Evolutionary conservation across 2,113 vertebrate genomes (phyloP).

Genomic region (Heterotilapia buettikoferi): DNA sequence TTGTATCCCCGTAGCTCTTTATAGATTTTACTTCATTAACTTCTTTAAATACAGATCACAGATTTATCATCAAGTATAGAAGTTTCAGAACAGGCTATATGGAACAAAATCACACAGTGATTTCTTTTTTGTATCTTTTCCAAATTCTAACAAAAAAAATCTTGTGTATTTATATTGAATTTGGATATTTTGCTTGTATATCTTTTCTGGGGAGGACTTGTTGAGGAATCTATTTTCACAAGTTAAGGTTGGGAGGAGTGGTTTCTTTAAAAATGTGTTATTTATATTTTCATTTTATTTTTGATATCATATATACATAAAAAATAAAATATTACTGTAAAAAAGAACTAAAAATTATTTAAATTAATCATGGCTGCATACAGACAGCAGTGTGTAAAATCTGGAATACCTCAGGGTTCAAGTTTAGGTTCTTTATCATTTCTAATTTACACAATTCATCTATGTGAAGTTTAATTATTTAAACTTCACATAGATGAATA

Average conservation of each 20-base stretch:
- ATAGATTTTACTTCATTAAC: neutral
- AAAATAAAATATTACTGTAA: neutral
- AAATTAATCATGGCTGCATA: neutral
- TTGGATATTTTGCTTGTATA: neutral
- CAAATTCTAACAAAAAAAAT: neutral
- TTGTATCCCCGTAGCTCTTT: neutral
- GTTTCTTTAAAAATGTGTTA: neutral
- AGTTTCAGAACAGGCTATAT: fast-evolving
- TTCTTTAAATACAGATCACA: neutral
- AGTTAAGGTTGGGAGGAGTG: neutral
- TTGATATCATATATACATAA: neutral
- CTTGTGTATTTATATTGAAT: neutral
- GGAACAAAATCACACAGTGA: neutral
- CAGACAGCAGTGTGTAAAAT: neutral
- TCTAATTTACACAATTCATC: neutral
- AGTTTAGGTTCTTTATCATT: neutral
- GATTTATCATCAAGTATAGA: neutral
- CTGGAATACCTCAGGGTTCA: neutral
- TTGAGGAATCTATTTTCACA: neutral
- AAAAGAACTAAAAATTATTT: neutral
- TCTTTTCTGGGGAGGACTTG: neutral
- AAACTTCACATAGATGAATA: neutral
- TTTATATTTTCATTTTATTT: neutral
- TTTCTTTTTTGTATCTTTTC: neutral
- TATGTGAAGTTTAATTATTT: neutral